These are phyloP conservation scores for Apus apus DNA, from an alignment of 2,113 vertebrate species.

Conservation along the genomic window DNA sequence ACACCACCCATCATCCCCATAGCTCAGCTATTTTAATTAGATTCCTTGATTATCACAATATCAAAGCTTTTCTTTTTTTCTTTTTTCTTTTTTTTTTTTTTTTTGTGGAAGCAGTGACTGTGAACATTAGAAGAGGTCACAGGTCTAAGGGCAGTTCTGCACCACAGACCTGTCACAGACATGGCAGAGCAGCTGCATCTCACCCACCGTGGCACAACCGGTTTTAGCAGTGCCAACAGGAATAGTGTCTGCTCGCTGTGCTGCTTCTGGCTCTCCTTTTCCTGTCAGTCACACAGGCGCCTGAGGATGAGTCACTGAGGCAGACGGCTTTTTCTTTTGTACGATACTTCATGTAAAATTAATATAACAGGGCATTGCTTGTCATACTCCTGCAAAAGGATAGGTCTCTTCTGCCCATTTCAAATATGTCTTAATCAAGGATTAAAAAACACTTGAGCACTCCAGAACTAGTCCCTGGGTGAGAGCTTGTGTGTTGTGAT, in stretches of 20 bases:
- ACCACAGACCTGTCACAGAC: background rate
- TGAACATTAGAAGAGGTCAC: background rate
- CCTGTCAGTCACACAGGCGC: background rate
- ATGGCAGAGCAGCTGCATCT: background rate
- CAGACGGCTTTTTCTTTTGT: background rate
- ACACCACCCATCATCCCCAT: background rate
- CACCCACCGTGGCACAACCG: background rate
- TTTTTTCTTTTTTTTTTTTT: no score
- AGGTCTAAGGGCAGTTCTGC: background rate
- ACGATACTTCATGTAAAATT: background rate
- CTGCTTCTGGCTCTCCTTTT: background rate
- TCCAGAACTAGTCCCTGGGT: background rate
- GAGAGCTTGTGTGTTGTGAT: background rate
- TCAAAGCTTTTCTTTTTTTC: background rate
- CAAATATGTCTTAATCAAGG: background rate
- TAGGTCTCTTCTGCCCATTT: background rate
- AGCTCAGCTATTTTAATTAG: background rate
- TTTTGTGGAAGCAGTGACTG: background rate
- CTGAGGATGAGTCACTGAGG: constrained; percentile 15
- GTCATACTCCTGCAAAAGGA: background rate
- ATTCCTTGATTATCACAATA: background rate
- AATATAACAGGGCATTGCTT: background rate
- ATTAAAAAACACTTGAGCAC: background rate
- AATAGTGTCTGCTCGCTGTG: background rate
- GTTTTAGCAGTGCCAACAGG: background rate